Percentiles rank a stretch among this genome's conserved stretches.
phyloP scores from a whole-genome alignment of 2,797 vertebrate genomes.

The Echiichthys vipera region DNA sequence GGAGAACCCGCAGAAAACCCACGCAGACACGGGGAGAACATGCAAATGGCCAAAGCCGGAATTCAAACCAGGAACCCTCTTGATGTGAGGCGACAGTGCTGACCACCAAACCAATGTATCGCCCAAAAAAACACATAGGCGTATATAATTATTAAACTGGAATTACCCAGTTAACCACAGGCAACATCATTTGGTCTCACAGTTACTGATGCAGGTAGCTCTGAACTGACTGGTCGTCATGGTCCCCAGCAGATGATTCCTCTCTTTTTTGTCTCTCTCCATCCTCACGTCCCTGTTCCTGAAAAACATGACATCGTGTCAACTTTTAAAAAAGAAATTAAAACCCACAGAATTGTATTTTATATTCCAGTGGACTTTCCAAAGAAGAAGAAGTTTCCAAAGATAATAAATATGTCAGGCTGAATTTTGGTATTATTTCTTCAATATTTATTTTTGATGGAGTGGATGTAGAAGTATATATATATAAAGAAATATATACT shows the following conservation, averaged over 20 bases:
- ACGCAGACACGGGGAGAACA: too few species aligned
- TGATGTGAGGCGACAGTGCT: too few species aligned
- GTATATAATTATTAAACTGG: too few species aligned
- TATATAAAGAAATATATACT: too few species aligned
- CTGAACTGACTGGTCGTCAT: not conserved
- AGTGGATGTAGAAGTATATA: not conserved
- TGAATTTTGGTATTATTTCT: not conserved
- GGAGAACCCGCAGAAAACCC: too few species aligned
- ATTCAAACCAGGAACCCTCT: too few species aligned
- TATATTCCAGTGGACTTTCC: not conserved
- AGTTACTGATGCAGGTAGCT: too few species aligned
- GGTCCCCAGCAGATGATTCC: not conserved
- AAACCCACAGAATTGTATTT: not conserved
- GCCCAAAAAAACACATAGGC: too few species aligned
- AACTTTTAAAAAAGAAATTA: not conserved
- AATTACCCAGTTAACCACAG: not conserved
- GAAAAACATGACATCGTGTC: not conserved
- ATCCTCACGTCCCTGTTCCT: not conserved
- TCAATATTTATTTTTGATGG: constrained; percentile 6
- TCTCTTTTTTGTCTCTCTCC: not conserved
- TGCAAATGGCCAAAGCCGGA: too few species aligned
- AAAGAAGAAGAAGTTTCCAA: constrained; percentile 12
- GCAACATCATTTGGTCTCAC: not conserved
- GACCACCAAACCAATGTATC: too few species aligned
- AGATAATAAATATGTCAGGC: not conserved